phyloP scores from a whole-genome alignment of 2,797 vertebrate species.

The Odontamblyopus lacepedii region DNA sequence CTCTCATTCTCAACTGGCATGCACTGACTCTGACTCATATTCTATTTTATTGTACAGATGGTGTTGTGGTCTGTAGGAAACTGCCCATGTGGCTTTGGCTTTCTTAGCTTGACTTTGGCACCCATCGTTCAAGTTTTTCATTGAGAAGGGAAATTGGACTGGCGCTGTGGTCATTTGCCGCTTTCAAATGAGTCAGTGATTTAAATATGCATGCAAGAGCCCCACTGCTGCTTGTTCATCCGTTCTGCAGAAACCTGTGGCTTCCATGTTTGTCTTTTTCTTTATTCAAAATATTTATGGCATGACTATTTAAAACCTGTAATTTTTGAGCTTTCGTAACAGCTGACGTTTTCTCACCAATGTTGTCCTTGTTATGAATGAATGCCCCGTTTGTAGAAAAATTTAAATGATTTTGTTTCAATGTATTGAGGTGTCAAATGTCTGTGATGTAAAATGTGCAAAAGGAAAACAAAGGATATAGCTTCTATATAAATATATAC shows the following conservation, averaged over 20 bases:
- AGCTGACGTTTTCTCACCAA: constrained; percentile 19
- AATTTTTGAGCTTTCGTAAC: constrained; percentile 41
- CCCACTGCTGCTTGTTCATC: constrained; percentile 23
- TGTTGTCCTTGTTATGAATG: constrained; percentile 43
- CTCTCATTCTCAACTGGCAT: constrained; percentile 28
- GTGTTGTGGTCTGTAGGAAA: constrained; percentile 43
- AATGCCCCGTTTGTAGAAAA: constrained; percentile 61
- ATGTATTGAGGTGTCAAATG: constrained; percentile 57
- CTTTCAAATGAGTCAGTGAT: constrained; percentile 45
- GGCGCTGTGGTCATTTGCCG: constrained; percentile 50
- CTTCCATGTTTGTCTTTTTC: constrained; percentile 46
- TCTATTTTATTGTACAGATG: constrained; percentile 41
- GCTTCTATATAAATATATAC: constrained; percentile 64
- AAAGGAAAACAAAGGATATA: constrained; percentile 57
- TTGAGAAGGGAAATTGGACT: constrained; percentile 32
- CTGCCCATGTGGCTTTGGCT: constrained; percentile 46
- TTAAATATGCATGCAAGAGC: constrained; percentile 34
- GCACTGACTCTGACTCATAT: constrained; percentile 33
- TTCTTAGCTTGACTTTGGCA: constrained; percentile 18
- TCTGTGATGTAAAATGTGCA: constrained; percentile 76
- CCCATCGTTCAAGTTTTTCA: constrained; percentile 24
- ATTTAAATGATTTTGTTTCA: constrained; percentile 50
- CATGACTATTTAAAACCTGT: constrained; percentile 58
- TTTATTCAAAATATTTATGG: constrained; percentile 47
- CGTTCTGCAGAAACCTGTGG: constrained; percentile 42